Conservation (phyloP, 2,888 invertebrate genomes). For the Drosophila macrospina region DNA sequence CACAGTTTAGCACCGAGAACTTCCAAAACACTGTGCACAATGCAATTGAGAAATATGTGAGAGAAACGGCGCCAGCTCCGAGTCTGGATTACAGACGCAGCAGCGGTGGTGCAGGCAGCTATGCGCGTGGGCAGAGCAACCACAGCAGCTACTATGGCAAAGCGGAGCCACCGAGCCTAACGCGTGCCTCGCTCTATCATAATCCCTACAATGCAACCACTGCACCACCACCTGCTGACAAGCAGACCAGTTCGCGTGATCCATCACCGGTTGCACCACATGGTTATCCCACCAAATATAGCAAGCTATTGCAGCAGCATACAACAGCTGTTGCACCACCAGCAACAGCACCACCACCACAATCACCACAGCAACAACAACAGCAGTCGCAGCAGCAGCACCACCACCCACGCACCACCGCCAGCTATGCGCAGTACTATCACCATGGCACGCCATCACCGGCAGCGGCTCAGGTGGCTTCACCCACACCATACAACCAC, state of each 20-base stretch:
- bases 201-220: constrained; percentile 75
- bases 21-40: constrained; percentile 73
- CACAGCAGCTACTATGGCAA: constrained; percentile 41
- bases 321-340: constrained; percentile 15
- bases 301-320: constrained; percentile 68
- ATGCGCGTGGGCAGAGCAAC: constrained; percentile 20
- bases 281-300: constrained; percentile 75
- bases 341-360: constrained; percentile 4
- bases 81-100: constrained; percentile 61
- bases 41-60: constrained; percentile 73
- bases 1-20: constrained; percentile 80
- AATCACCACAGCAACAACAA: constrained; percentile 19
- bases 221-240: constrained; percentile 29
- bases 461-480: constrained; percentile 73
- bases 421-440: constrained; percentile 49
- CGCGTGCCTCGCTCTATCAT: constrained; percentile 72
- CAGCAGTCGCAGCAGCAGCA: constrained; percentile 30
- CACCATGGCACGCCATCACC: constrained; percentile 75
- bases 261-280: constrained; percentile 54
- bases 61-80: constrained; percentile 63
- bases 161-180: constrained; percentile 45
- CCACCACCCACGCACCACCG: constrained; percentile 8
- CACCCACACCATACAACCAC: constrained; percentile 66
- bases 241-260: constrained; percentile 34
- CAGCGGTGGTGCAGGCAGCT: not conserved